A percentile compares a stretch with the other conserved stretches of the same genome.
These are phyloP conservation scores for Lochmaea capreae DNA, from an alignment of 2,888 invertebrate genomes.

Conservation along the genomic window DNA sequence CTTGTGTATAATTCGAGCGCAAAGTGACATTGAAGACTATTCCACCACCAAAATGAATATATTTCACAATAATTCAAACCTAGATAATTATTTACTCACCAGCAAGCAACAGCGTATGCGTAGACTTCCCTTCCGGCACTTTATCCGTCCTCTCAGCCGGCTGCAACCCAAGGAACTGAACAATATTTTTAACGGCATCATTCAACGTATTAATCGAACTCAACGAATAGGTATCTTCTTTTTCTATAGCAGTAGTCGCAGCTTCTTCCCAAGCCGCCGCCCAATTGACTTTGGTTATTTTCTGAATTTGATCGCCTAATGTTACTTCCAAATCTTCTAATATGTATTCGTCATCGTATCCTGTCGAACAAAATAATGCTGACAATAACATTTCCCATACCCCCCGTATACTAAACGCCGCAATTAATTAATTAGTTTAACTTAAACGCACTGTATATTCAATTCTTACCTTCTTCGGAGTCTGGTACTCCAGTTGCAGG, in stretches of 20 bases:
- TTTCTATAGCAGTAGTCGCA: constrained; percentile 72
- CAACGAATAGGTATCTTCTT: constrained; percentile 93
- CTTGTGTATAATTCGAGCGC: too few species aligned
- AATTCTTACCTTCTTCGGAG: constrained; percentile 81
- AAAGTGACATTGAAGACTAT: too few species aligned
- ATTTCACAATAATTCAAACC: background rate
- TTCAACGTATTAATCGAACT: constrained; percentile 82
- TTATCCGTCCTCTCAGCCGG: constrained; percentile 87
- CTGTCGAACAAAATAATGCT: constrained; percentile 53
- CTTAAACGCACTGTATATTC: background rate
- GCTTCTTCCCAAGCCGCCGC: constrained; percentile 77
- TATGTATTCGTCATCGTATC: constrained; percentile 96
- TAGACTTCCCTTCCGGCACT: constrained; percentile 83
- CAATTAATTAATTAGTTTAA: too few species aligned
- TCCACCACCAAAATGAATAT: too few species aligned
- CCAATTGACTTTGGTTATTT: constrained; percentile 81
- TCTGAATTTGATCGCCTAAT: constrained; percentile 87
- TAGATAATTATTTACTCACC: constrained; percentile 66
- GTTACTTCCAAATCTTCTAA: constrained; percentile 92
- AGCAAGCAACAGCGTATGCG: constrained; percentile 83
- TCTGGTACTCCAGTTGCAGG: constrained; percentile 93
- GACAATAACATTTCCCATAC: too few species aligned
- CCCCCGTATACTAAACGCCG: too few species aligned
- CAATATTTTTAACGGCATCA: constrained; percentile 86
- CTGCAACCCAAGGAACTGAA: constrained; percentile 85